Percentiles rank a stretch among this genome's conserved stretches.
These are phyloP conservation scores for Drosophila mauritiana DNA, from an alignment of 1,140 invertebrate genomes.

Conservation along the genomic window DNA sequence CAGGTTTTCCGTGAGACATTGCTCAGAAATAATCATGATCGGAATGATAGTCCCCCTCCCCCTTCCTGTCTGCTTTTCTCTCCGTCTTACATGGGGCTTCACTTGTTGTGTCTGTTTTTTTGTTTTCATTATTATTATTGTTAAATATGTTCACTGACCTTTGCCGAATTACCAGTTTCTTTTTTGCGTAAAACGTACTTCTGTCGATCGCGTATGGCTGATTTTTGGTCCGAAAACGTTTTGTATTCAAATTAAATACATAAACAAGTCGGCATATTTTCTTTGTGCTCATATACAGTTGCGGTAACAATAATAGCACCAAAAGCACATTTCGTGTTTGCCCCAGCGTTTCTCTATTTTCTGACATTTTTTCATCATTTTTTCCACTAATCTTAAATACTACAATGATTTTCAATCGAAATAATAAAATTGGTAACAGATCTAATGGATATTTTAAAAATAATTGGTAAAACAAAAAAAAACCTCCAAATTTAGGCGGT, in stretches of 20 bases:
- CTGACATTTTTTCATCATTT: too few species aligned
- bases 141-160: slow-evolving; percentile 80
- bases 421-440: too few species aligned
- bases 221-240: slow-evolving; percentile 14
- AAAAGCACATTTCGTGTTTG: too few species aligned
- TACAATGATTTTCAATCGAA: too few species aligned
- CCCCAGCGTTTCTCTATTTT: too few species aligned
- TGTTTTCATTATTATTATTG: slow-evolving; percentile 55
- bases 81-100: slow-evolving; percentile 3
- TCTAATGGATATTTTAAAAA: too few species aligned
- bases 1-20: slow-evolving; percentile 55
- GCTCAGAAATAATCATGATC: slow-evolving; percentile 61
- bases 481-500: too few species aligned
- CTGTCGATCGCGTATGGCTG: slow-evolving; percentile 23
- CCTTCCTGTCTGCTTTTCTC: slow-evolving; percentile 3
- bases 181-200: slow-evolving; percentile 11
- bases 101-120: slow-evolving; percentile 56
- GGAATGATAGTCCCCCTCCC: slow-evolving; percentile 40
- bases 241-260: slow-evolving; percentile 39
- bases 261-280: slow-evolving; percentile 30
- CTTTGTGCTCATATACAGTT: slow-evolving; percentile 37
- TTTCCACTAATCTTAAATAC: too few species aligned
- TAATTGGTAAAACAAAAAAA: too few species aligned
- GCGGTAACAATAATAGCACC: too few species aligned
- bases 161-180: slow-evolving; percentile 73